These are phyloP conservation scores for Drosophila mimica DNA, from an alignment of 2,888 invertebrate species.

Conservation along the genomic window DNA sequence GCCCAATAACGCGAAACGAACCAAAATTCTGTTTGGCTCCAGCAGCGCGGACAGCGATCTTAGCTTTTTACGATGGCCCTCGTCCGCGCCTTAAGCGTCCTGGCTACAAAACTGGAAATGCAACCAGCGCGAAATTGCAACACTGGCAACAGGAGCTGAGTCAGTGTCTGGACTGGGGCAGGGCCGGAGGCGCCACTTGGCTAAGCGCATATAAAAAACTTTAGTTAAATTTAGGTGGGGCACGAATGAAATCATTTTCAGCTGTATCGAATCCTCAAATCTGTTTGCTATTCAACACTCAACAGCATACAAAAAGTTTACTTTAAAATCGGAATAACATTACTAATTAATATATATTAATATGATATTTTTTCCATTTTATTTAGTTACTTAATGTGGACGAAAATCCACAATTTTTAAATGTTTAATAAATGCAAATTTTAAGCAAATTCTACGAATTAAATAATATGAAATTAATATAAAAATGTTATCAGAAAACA, in stretches of 20 bases:
- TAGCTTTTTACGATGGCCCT: slow-evolving; percentile 67
- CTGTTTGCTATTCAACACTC: slow-evolving; percentile 29
- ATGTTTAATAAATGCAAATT: not conserved
- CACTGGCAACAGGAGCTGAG: slow-evolving; percentile 43
- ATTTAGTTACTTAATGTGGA: too few species aligned
- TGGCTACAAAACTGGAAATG: slow-evolving; percentile 75
- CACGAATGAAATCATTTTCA: slow-evolving; percentile 70
- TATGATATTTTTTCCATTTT: too few species aligned
- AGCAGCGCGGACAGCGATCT: slow-evolving; percentile 74
- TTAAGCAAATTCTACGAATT: not conserved
- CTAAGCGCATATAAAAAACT: slow-evolving; percentile 78
- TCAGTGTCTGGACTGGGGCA: not conserved
- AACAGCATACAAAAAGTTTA: slow-evolving; percentile 7
- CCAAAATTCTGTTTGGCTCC: slow-evolving; percentile 69
- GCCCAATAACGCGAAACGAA: slow-evolving; percentile 73
- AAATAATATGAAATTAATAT: not conserved
- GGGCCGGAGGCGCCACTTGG: slow-evolving; percentile 70
- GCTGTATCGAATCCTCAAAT: slow-evolving; percentile 39
- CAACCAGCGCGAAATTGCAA: slow-evolving; percentile 76
- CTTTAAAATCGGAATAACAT: not conserved
- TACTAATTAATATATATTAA: too few species aligned
- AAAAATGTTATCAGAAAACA: not conserved
- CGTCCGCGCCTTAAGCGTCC: slow-evolving; percentile 46
- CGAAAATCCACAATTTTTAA: too few species aligned
- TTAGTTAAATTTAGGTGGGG: slow-evolving; percentile 76